Evolutionary conservation across 2,113 vertebrate species (phyloP).

Genomic region (Ceratotherium simum): DNA sequence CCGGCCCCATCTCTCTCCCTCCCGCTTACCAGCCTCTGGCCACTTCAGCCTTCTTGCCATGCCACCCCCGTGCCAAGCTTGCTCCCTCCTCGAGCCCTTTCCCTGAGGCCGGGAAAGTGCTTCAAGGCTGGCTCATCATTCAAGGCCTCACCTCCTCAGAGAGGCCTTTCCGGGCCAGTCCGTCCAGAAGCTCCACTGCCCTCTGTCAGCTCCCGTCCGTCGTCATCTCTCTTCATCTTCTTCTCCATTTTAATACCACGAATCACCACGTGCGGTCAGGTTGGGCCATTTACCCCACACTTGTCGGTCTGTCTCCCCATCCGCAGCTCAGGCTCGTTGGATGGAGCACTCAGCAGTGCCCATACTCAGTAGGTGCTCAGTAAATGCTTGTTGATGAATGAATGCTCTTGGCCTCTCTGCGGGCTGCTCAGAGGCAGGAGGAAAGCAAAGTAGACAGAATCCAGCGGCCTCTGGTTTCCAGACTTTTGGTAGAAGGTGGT

Average conservation of each 20-base stretch:
- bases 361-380: too few species aligned
- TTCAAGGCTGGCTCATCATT: background rate
- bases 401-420: background rate
- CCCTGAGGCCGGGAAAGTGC: background rate
- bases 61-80: background rate
- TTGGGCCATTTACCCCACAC: too few species aligned
- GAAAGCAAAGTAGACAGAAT: accelerated
- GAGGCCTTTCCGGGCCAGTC: background rate
- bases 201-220: too few species aligned
- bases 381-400: too few species aligned
- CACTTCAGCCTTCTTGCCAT: background rate
- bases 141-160: background rate
- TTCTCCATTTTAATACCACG: too few species aligned
- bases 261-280: too few species aligned
- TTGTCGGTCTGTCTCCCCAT: too few species aligned
- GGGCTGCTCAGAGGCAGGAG: background rate
- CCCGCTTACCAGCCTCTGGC: background rate
- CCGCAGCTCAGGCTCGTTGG: too few species aligned
- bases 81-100: background rate
- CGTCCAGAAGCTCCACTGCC: background rate
- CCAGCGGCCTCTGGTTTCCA: background rate
- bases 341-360: too few species aligned
- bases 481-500: too few species aligned
- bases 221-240: too few species aligned
- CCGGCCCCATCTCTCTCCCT: too few species aligned